Evolutionary conservation across 2,888 invertebrate species (phyloP), one percentile per base, ranked within the genome.

Genomic region (Caenorhabditis parvicauda): DNA sequence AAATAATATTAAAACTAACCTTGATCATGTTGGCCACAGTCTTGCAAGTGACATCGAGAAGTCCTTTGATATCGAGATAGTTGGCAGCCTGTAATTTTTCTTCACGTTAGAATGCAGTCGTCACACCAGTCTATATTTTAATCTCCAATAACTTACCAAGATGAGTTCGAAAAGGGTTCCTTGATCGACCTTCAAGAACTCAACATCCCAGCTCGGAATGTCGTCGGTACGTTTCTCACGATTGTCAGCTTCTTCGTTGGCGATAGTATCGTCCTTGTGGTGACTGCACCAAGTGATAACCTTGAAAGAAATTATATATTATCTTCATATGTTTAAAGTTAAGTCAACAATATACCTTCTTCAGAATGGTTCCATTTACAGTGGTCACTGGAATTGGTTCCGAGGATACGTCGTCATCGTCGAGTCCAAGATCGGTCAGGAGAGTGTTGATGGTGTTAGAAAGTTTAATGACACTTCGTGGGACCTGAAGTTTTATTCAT

Each of bases 191-290:
- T 98, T 98, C 7, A 99, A 85, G 81, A 98, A 98, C 82, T 98
- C 96, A 0, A 93, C 92, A 85, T 98, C 98, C 98, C 98, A 98
- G 0, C 92, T 92, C 24, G 91, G 91, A 72, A 98, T 98, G 81
- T 98, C 96, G 82, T 98, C 96, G 0, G 96, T 96, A n/a, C 96
- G 86, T 81, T 95, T 96, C 81, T 94, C 93, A 82, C 92, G 92
- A 83, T 91, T 92, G 82, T 96, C 95, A 80, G 95, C 94, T 77
- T 98, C 95, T 7, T 92, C 90, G 76, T 91, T 89, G 28, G 59
- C 47, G 24, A 93, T 92, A 21, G 84, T 83, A 82, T 98, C 96
- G 80, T 98, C 84, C 90, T 84, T 83, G 81, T 86, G 85, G 73
- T 84, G 83, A 17, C 81, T 81, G 72, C 84, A 84, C 83, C 84